Evolutionary conservation across 1,140 invertebrate species (phyloP).

Genomic region (Panagrolaimus sp.): DNA sequence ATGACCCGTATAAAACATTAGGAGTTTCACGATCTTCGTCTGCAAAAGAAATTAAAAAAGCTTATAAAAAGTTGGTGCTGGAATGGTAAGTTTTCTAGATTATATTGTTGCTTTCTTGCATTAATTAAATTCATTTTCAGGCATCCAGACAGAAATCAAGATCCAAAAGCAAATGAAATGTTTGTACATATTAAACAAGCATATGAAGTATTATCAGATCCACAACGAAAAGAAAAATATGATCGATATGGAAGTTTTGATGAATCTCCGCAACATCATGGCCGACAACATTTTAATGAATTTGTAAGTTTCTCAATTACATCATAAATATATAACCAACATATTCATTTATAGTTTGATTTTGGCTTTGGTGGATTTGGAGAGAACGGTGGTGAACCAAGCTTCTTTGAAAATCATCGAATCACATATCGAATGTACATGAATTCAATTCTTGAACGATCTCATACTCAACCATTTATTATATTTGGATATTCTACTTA

Average conservation of each 20-base stretch:
- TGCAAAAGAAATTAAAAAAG: slow-evolving; percentile 51
- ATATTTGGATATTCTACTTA: slow-evolving; percentile 53
- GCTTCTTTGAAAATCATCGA: slow-evolving; percentile 47
- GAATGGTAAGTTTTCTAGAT: slow-evolving; percentile 46
- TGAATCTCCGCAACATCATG: slow-evolving; percentile 4
- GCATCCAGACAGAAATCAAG: slow-evolving; percentile 56
- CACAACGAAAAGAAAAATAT: slow-evolving; percentile 47
- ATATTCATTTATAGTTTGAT: slow-evolving; percentile 26
- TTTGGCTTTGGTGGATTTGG: slow-evolving; percentile 44
- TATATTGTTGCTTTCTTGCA: neutral
- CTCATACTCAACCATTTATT: slow-evolving; percentile 48
- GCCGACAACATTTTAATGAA: slow-evolving; percentile 32
- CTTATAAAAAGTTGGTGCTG: slow-evolving; percentile 52
- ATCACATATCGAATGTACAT: slow-evolving; percentile 45
- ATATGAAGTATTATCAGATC: slow-evolving; percentile 53
- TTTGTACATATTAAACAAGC: slow-evolving; percentile 53
- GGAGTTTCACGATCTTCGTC: slow-evolving; percentile 42
- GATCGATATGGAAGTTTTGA: slow-evolving; percentile 41
- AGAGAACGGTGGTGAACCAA: slow-evolving; percentile 18
- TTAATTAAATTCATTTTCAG: slow-evolving; percentile 27
- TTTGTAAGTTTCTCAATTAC: slow-evolving; percentile 29
- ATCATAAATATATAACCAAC: slow-evolving; percentile 15
- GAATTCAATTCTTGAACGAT: slow-evolving; percentile 44
- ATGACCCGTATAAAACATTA: slow-evolving; percentile 39
- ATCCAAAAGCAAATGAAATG: slow-evolving; percentile 44